These are phyloP conservation scores for Magallana gigas DNA, from an alignment of 1,140 invertebrate genomes.

Conservation along the genomic window DNA sequence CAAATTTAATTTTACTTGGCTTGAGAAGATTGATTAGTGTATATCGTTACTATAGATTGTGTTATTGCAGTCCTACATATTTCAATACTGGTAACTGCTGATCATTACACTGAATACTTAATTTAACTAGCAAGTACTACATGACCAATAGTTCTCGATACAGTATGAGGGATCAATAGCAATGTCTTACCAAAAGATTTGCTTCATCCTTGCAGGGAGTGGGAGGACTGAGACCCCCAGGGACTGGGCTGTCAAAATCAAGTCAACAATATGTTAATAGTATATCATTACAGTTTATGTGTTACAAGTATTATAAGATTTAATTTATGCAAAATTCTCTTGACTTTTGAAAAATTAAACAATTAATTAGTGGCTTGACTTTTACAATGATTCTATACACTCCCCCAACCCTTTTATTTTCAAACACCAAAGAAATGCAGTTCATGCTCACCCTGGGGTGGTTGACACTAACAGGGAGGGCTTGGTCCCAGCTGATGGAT, in stretches of 20 bases:
- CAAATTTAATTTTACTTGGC: no score
- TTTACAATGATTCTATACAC: no score
- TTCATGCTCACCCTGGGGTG: background rate
- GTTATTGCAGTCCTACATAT: no score
- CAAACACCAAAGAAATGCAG: background rate
- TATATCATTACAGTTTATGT: background rate
- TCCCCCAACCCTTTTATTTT: no score
- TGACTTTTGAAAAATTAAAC: no score
- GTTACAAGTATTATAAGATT: no score
- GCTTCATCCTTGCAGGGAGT: slow-evolving; percentile 47
- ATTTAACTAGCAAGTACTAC: no score
- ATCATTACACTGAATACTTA: no score
- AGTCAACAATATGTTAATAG: background rate
- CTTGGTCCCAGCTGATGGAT: background rate
- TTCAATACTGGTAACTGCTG: no score
- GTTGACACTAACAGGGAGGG: background rate
- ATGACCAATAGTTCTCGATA: background rate
- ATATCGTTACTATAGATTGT: background rate
- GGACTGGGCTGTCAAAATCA: background rate
- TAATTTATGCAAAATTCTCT: no score
- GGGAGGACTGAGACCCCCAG: slow-evolving; percentile 34
- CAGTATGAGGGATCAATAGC: background rate
- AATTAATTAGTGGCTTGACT: no score
- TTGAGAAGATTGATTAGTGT: background rate
- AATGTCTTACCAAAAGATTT: background rate